Evolutionary conservation across 1,140 invertebrate species (phyloP).

Genomic region (Lepidurus apus): DNA sequence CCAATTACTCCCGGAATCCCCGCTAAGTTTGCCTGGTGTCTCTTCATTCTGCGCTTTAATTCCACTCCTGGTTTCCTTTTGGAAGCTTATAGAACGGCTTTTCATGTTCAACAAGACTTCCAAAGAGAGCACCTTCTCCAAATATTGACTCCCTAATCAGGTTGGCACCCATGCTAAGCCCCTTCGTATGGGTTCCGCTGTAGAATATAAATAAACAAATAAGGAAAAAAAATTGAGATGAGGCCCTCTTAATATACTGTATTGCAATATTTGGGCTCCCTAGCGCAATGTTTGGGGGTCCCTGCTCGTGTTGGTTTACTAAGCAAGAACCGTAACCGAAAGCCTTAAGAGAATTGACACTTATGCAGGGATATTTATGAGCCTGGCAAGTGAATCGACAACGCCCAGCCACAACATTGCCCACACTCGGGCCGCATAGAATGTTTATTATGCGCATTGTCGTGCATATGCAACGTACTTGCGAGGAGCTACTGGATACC

Average conservation of each 20-base stretch:
- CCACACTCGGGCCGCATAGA: neutral
- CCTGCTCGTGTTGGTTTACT: neutral
- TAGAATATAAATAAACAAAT: neutral
- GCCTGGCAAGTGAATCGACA: neutral
- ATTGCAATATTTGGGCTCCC: too few relatives aligned
- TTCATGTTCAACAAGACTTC: neutral
- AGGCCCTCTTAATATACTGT: neutral
- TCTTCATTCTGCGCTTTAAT: neutral
- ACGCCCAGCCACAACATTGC: neutral
- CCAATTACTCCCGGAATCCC: neutral
- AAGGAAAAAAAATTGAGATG: neutral
- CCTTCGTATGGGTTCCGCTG: neutral
- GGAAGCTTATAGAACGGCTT: neutral
- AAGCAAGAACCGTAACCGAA: neutral
- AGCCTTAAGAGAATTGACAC: neutral
- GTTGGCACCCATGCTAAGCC: slow-evolving; percentile 13
- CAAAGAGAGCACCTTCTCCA: neutral
- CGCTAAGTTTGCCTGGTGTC: slow-evolving; percentile 8
- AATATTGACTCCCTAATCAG: slow-evolving; percentile 15
- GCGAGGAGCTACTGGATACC: neutral
- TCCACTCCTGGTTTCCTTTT: neutral
- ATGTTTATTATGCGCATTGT: neutral
- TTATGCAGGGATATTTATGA: slow-evolving; percentile 22
- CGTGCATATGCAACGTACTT: slow-evolving; percentile 6
- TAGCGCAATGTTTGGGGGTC: too few relatives aligned